phyloP scores from a whole-genome alignment of 1,140 invertebrate species.

The Pseudoatta argentina region DNA sequence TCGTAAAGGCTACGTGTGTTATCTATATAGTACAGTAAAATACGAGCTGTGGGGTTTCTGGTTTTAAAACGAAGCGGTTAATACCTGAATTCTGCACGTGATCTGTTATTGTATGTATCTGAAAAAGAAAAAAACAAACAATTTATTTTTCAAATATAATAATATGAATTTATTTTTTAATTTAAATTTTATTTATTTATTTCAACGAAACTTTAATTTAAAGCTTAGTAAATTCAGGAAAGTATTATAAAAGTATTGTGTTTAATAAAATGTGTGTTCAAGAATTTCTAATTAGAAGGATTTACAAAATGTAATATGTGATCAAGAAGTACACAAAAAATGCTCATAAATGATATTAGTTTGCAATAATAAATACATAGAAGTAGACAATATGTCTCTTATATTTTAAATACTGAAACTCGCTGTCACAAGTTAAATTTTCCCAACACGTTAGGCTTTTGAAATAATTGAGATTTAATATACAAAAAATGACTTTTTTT shows the following conservation, averaged over 20 bases:
- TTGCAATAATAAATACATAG: no score
- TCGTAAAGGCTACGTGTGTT: conserved; percentile 65
- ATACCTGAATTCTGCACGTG: conserved; percentile 82
- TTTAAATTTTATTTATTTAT: neutral
- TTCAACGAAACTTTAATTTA: neutral
- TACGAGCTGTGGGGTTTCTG: conserved; percentile 80
- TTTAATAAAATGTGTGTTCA: neutral
- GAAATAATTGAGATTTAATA: no score
- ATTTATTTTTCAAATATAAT: conserved; percentile 3
- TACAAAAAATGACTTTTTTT: no score
- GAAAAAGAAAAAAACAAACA: conserved; percentile 64
- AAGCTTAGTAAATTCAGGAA: neutral
- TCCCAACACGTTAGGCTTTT: no score
- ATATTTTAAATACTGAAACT: no score
- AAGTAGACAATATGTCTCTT: no score
- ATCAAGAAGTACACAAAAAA: neutral
- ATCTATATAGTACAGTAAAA: conserved; percentile 84
- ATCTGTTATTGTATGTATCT: conserved; percentile 76
- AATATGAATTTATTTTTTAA: neutral
- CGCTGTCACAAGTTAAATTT: no score
- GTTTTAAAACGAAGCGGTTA: conserved; percentile 80
- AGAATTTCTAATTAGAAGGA: neutral
- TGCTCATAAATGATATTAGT: neutral
- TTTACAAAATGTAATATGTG: neutral
- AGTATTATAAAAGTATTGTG: neutral